Evolutionary conservation across 2,888 invertebrate genomes (phyloP).

Genomic region (Glaucopsyche alexis): DNA sequence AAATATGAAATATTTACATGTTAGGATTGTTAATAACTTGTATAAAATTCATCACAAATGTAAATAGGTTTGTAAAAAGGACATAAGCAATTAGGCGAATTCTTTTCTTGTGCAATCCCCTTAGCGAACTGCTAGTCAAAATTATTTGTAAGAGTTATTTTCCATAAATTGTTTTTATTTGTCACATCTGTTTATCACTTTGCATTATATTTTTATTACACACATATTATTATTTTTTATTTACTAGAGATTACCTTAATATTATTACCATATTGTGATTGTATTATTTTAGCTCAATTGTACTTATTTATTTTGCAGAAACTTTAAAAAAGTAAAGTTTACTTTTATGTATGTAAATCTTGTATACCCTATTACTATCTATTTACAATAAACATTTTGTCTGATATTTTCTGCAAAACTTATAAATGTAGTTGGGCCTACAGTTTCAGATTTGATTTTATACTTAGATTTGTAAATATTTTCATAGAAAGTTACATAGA

Average conservation of each 20-base stretch:
- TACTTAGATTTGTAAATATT: constrained; percentile 1
- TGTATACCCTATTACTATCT: too few species aligned
- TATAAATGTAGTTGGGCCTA: neutral
- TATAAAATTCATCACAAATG: neutral
- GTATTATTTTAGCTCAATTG: too few species aligned
- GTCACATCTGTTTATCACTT: neutral
- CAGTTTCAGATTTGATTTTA: neutral
- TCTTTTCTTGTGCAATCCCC: constrained; percentile 9
- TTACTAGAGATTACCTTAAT: neutral
- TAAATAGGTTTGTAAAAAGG: constrained; percentile 3
- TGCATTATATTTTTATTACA: neutral
- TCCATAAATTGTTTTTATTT: constrained; percentile 11
- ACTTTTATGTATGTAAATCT: too few species aligned
- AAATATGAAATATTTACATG: neutral
- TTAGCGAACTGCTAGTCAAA: constrained; percentile 27
- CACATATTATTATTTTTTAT: neutral
- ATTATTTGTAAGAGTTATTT: constrained; percentile 24
- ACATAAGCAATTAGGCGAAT: neutral
- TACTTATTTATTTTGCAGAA: too few species aligned
- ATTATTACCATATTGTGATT: neutral
- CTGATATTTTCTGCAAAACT: too few species aligned
- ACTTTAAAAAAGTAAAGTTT: too few species aligned
- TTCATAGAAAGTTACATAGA: neutral
- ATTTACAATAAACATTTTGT: too few species aligned
- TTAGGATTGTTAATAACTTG: neutral